These are phyloP conservation scores for Uromys caudimaculatus DNA, from an alignment of 2,797 vertebrate species.

Conservation along the genomic window DNA sequence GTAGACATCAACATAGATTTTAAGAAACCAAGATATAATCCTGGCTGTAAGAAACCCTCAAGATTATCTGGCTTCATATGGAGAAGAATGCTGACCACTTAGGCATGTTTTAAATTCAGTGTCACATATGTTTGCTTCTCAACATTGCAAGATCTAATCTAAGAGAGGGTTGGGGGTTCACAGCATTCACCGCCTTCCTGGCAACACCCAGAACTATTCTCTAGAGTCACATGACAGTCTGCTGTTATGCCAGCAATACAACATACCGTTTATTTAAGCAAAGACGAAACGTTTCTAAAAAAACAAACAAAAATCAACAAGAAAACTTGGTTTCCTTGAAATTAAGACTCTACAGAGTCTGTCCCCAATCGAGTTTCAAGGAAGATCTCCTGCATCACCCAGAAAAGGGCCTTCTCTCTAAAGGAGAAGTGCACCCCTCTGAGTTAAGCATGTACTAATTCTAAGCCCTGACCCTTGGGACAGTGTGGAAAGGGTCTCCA, in stretches of 20 bases:
- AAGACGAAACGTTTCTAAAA: constrained; percentile 63
- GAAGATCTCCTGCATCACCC: constrained; percentile 17
- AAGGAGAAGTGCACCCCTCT: constrained; percentile 24
- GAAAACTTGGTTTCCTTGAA: constrained; percentile 54
- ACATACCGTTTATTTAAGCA: constrained; percentile 17
- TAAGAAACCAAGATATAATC: constrained; percentile 65
- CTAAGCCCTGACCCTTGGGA: constrained; percentile 5
- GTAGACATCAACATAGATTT: constrained; percentile 35
- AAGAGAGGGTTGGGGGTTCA: constrained; percentile 51
- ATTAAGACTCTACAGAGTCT: constrained; percentile 63
- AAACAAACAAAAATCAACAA: constrained; percentile 61
- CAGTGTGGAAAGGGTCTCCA: constrained; percentile 42
- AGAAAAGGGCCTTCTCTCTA: constrained; percentile 48
- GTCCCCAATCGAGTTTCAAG: constrained; percentile 23
- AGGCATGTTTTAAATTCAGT: constrained; percentile 16
- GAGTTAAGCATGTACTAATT: constrained; percentile 8
- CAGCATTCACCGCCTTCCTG: constrained; percentile 26
- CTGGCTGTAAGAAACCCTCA: constrained; percentile 29
- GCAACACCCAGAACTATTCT: constrained; percentile 48
- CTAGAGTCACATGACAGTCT: constrained; percentile 24
- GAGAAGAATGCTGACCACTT: constrained; percentile 53
- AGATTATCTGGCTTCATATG: constrained; percentile 29
- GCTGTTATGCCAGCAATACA: constrained; percentile 49
- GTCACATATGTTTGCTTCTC: constrained; percentile 42
- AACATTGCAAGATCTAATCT: constrained; percentile 44